These are phyloP conservation scores for Leucoma salicis DNA, from an alignment of 2,888 invertebrate genomes.

Conservation along the genomic window DNA sequence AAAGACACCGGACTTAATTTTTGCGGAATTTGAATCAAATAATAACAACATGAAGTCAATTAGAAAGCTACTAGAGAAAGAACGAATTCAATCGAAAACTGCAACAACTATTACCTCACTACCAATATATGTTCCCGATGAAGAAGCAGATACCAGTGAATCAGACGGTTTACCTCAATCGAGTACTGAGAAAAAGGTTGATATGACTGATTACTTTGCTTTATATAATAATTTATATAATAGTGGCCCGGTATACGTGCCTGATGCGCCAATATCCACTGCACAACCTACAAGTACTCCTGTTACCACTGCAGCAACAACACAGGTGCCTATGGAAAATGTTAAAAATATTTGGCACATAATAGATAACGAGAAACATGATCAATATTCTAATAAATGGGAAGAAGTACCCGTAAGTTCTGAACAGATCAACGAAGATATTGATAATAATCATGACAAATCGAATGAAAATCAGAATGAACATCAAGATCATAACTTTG, in stretches of 20 bases:
- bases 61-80: constrained; percentile 64
- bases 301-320: constrained; percentile 40
- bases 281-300: constrained; percentile 32
- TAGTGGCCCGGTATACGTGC: constrained; percentile 47
- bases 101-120: constrained; percentile 38
- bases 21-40: constrained; percentile 72
- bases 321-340: constrained; percentile 37
- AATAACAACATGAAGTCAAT: constrained; percentile 62
- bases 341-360: constrained; percentile 75
- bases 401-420: constrained; percentile 51
- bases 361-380: constrained; percentile 66
- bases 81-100: constrained; percentile 43
- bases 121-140: constrained; percentile 65
- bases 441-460: constrained; percentile 15
- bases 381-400: constrained; percentile 58
- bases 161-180: constrained; percentile 38
- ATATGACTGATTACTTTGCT: constrained; percentile 57
- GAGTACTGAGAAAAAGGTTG: constrained; percentile 32
- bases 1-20: constrained; percentile 70
- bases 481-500: constrained; percentile 21
- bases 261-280: constrained; percentile 39
- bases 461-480: constrained; percentile 19
- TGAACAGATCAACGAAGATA: constrained; percentile 29
- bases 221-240: constrained; percentile 59
- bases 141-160: constrained; percentile 37